Evolutionary conservation across 2,797 vertebrate species (phyloP).

Genomic region (Lepus oiostolus): DNA sequence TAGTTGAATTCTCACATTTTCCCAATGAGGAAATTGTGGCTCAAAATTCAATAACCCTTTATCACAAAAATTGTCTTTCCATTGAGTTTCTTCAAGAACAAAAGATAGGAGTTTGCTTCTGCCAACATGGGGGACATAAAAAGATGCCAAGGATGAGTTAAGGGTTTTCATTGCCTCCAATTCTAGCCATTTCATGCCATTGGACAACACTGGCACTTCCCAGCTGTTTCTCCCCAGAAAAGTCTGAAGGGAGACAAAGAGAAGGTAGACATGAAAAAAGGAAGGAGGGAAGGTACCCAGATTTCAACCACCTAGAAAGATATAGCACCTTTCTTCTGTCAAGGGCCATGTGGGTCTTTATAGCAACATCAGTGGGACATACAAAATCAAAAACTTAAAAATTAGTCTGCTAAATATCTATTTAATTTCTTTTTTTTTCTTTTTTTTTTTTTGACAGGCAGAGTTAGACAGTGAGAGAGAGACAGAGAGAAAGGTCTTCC

Average conservation of each 20-base stretch:
- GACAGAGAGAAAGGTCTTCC: too few relatives aligned
- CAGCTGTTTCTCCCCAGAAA: neutral
- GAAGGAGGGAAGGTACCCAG: neutral
- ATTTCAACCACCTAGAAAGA: neutral
- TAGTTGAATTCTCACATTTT: constrained; percentile 37
- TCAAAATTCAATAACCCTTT: constrained; percentile 39
- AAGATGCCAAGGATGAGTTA: too few relatives aligned
- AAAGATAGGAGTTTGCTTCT: neutral
- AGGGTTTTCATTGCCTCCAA: neutral
- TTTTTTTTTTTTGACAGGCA: too few relatives aligned
- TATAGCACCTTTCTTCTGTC: neutral
- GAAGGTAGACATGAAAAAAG: neutral
- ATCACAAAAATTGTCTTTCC: constrained; percentile 30
- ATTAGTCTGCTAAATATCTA: too few relatives aligned
- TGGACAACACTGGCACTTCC: too few relatives aligned
- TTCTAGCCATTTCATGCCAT: rapidly evolving
- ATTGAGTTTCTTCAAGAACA: neutral
- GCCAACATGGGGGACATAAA: neutral
- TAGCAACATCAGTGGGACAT: too few relatives aligned
- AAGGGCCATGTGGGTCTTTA: too few relatives aligned
- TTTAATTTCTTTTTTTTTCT: too few relatives aligned
- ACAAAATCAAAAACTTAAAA: too few relatives aligned
- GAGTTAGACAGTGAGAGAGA: too few relatives aligned
- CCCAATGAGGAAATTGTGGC: neutral
- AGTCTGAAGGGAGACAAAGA: neutral